Percentiles rank a stretch among this genome's conserved stretches.
Conservation (phyloP, 2,113 vertebrate genomes). For the Pomatostomus ruficeps region DNA sequence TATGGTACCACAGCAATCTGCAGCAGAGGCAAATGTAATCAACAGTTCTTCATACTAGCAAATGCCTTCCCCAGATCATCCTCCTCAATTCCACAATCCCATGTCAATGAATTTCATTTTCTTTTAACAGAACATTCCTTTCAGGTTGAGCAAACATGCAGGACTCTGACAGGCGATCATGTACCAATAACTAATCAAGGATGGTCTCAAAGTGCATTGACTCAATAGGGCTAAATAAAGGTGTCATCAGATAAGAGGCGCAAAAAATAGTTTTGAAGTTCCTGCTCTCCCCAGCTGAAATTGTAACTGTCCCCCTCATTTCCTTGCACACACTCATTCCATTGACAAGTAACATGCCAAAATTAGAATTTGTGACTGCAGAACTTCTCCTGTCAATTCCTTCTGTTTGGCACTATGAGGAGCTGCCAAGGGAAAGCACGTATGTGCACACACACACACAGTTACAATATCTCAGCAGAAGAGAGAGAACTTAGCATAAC, state of each 20-base stretch:
- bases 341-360: neutral
- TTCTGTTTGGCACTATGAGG: neutral
- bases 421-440: neutral
- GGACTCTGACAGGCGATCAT: neutral
- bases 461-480: neutral
- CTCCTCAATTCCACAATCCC: neutral
- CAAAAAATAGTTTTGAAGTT: neutral
- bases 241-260: neutral
- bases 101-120: neutral
- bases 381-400: neutral
- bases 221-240: neutral
- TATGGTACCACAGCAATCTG: neutral
- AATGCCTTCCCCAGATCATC: neutral
- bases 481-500: neutral
- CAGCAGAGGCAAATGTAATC: neutral
- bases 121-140: neutral
- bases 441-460: accelerated
- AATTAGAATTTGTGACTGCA: neutral
- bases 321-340: neutral
- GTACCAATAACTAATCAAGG: neutral
- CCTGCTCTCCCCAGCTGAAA: neutral
- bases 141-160: neutral
- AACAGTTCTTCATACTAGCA: neutral
- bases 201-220: neutral
- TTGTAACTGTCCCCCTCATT: neutral